Conservation (phyloP, 1,140 invertebrate genomes). For the Drosophila teissieri region DNA sequence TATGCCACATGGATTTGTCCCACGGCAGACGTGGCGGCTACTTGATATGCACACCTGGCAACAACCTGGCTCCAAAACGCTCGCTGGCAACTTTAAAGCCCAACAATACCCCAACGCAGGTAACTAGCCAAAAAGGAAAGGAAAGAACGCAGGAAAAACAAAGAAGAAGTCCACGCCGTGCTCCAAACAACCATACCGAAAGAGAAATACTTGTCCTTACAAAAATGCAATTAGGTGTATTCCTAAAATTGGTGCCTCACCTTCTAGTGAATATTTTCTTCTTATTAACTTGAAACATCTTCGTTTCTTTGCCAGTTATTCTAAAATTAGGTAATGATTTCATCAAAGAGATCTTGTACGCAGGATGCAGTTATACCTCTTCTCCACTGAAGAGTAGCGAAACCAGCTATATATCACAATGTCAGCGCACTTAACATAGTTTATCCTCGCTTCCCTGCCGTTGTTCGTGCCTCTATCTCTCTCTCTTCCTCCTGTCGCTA, state of each 20-base stretch:
- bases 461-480: constrained; percentile 35
- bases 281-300: neutral
- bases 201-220: neutral
- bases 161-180: neutral
- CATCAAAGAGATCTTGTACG: constrained; percentile 1
- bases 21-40: constrained; percentile 57
- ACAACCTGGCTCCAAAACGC: constrained; percentile 42
- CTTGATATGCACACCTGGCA: constrained; percentile 77
- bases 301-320: neutral
- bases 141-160: constrained; percentile 23
- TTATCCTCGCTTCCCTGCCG: constrained; percentile 42
- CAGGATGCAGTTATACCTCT: constrained; percentile 4
- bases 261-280: too few species aligned
- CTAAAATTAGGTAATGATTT: constrained; percentile 2
- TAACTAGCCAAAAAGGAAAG: constrained; percentile 36
- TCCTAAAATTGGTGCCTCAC: neutral
- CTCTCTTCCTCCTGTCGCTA: constrained; percentile 1
- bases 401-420: constrained; percentile 74
- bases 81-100: constrained; percentile 52
- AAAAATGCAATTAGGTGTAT: neutral
- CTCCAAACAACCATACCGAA: neutral
- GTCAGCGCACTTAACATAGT: constrained; percentile 80
- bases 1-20: constrained; percentile 37
- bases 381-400: constrained; percentile 21
- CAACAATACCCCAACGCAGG: constrained; percentile 42